Percentiles rank a stretch among this genome's conserved stretches.
Conservation (phyloP, 2,113 vertebrate species). For the Trogon surrucura region DNA sequence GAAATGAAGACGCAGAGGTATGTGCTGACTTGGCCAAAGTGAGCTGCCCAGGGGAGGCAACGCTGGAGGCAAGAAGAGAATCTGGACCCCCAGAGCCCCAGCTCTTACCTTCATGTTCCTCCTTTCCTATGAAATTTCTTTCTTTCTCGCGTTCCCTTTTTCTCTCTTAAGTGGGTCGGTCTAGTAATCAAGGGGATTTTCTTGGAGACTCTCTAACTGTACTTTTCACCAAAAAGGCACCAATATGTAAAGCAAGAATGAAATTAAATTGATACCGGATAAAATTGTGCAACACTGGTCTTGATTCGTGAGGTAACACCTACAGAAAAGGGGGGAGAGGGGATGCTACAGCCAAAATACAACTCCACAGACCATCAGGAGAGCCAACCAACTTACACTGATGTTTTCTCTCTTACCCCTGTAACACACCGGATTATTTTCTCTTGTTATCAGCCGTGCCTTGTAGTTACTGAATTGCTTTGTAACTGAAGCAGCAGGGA, state of each 20-base stretch:
- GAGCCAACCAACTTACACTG: neutral
- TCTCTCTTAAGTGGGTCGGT: neutral
- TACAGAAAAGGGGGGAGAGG: neutral
- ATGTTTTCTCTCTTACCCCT: neutral
- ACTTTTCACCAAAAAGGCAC: neutral
- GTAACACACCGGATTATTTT: neutral
- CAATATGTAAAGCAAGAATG: neutral
- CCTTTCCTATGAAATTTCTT: neutral
- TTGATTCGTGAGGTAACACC: neutral
- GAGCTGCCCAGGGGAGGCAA: neutral
- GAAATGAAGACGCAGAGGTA: conserved; percentile 19
- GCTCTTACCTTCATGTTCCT: neutral
- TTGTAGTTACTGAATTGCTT: neutral
- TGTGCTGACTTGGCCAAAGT: conserved; percentile 1
- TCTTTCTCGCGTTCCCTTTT: neutral
- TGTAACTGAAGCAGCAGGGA: neutral
- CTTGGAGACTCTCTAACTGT: neutral
- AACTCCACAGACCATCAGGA: neutral
- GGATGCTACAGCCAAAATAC: neutral
- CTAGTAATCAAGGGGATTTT: neutral
- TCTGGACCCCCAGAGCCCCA: neutral
- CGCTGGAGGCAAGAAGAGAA: neutral
- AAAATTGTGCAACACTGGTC: neutral
- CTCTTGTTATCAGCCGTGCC: neutral
- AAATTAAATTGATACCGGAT: neutral